Evolutionary conservation across 2,888 invertebrate genomes (phyloP), one percentile per base, ranked within the genome.

Genomic region (Scaptomyza caliginosa): DNA sequence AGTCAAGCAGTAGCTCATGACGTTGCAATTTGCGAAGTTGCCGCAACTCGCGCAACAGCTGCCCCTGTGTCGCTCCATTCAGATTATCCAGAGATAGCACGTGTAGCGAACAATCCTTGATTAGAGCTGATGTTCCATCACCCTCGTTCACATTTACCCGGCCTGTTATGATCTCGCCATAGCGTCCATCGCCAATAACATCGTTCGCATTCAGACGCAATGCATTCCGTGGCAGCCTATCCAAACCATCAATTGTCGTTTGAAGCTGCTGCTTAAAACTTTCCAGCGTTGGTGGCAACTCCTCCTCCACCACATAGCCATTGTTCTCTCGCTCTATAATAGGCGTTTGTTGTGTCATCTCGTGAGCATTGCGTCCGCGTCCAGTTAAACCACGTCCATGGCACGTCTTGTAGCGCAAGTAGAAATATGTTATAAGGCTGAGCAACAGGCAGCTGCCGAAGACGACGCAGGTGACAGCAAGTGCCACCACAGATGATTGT

Each of bases 251-350:
- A 1, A 91, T 67, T 67, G 93, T 94, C 64, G 94, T 94, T 93
- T 95, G 95, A 0, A 97, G 92, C 88, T 94, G 95, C 75, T 95
- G 93, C 88, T 95, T 96, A 42, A 97, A 92, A 28, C 72, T 89
- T 19, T 89, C 89, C 24, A 76, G 66, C 71, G 94, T 94, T 50
- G 94, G 93, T 84, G 96, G 96, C 83, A 95, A 94, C 84, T 95
- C 95, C 34, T 95, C 95, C 79, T 96, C 96, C 17, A 94, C 94
- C 17, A 96, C 92, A 77, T 95, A 96, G 0, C 95, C 96, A 77
- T 95, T 93, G 88, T 96, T 96, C 89, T 96, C 96, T 89, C 93
- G 73, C 91, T 96, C 96, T 66, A 95, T 93, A 84, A 96, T 94
- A 0, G 96, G 95, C 59, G 96, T 96, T 86, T 96, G 96, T 19